Conservation (phyloP, 2,113 vertebrate genomes). For the Lagopus leucura region DNA sequence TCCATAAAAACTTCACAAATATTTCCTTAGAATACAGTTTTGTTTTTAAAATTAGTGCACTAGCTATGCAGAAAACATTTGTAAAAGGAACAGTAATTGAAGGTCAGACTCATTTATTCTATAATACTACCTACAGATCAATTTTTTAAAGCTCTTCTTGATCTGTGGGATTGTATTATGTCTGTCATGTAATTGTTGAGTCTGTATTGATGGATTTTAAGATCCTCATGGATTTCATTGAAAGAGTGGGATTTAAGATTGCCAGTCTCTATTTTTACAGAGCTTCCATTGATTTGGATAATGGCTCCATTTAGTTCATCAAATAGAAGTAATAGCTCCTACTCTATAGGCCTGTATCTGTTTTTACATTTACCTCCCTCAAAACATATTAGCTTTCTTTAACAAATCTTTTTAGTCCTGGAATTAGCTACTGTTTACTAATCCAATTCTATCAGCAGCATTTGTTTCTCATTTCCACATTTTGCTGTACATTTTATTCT, state of each 20-base stretch:
- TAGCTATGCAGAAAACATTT: not conserved
- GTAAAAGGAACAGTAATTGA: not conserved
- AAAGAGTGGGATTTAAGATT: not conserved
- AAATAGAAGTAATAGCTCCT: not conserved
- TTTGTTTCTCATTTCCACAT: not conserved
- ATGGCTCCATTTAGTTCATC: not conserved
- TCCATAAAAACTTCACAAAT: not conserved
- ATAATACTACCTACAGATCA: not conserved
- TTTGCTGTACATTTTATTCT: not conserved
- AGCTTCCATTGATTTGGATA: not conserved
- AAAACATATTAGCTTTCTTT: not conserved
- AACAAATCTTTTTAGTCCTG: not conserved
- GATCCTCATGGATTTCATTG: not conserved
- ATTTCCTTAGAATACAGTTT: not conserved
- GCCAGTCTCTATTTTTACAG: not conserved
- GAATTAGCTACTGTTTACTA: not conserved
- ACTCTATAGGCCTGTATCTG: not conserved
- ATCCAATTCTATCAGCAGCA: not conserved
- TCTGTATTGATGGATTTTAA: not conserved
- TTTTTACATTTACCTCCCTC: not conserved
- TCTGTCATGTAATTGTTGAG: not conserved
- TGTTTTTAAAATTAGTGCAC: not conserved
- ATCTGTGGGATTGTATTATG: not conserved
- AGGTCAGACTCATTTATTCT: not conserved
- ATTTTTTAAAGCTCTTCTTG: not conserved